Evolutionary conservation across 2,797 vertebrate species (phyloP).

Genomic region (Lacerta bilineata): DNA sequence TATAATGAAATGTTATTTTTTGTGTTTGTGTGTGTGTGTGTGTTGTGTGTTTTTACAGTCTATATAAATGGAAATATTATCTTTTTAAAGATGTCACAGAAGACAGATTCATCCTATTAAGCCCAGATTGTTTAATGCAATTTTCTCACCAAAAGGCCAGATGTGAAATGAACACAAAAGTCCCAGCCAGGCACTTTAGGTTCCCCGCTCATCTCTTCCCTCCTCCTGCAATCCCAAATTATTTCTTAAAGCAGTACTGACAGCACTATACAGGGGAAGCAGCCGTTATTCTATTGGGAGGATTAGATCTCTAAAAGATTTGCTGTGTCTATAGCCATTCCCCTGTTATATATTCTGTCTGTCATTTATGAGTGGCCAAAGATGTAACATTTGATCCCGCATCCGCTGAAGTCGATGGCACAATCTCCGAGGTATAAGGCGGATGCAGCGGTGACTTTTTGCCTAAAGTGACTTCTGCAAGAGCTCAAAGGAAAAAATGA

Average conservation of each 20-base stretch:
- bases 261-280: slow-evolving; percentile 1
- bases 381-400: background rate
- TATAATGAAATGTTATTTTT: slow-evolving; percentile 8
- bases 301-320: slow-evolving; percentile 20
- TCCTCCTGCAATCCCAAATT: background rate
- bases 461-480: slow-evolving; percentile 31
- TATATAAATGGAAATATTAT: slow-evolving; percentile 24
- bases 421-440: slow-evolving; percentile 5
- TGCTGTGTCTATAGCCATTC: background rate
- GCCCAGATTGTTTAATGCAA: slow-evolving; percentile 14
- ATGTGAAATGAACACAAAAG: slow-evolving; percentile 24
- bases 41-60: background rate
- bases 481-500: slow-evolving; percentile 46
- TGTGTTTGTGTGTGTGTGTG: background rate
- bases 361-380: slow-evolving; percentile 7
- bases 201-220: background rate
- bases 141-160: slow-evolving; percentile 39
- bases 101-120: slow-evolving; percentile 25
- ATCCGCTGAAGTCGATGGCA: slow-evolving; percentile 38
- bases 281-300: slow-evolving; percentile 19
- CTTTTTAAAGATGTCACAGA: slow-evolving; percentile 24
- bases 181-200: slow-evolving; percentile 1
- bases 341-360: background rate
- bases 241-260: slow-evolving; percentile 21
- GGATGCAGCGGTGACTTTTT: background rate